A percentile compares a stretch with the other conserved stretches of the same genome.
These are phyloP conservation scores for Platerodrilus igneus DNA, from an alignment of 2,888 invertebrate genomes.

Conservation along the genomic window DNA sequence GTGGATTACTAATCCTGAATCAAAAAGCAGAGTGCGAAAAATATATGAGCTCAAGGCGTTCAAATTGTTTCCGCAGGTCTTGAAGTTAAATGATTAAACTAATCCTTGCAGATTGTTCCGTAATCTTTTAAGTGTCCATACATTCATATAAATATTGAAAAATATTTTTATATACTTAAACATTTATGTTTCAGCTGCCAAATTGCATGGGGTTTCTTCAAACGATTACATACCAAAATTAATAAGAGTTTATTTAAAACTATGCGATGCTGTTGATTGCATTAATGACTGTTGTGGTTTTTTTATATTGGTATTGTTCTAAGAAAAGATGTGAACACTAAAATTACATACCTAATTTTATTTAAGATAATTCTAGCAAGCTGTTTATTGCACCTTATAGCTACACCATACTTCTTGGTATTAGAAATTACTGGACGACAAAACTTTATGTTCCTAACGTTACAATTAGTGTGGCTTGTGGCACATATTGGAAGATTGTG, in stretches of 20 bases:
- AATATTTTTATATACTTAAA: not conserved
- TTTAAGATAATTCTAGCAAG: constrained; percentile 46
- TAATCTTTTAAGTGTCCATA: no score
- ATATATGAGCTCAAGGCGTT: no score
- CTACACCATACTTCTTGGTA: constrained; percentile 55
- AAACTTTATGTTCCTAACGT: constrained; percentile 44
- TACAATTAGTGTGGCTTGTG: constrained; percentile 51
- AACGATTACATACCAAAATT: constrained; percentile 11
- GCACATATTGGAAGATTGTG: constrained; percentile 50
- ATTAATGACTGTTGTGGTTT: constrained; percentile 15
- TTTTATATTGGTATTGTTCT: constrained; percentile 14
- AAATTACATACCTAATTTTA: no score
- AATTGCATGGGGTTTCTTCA: constrained; percentile 4
- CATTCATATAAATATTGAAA: no score
- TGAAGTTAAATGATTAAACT: no score
- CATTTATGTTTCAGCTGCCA: constrained; percentile 2
- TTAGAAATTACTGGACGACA: constrained; percentile 46
- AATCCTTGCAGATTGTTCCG: no score
- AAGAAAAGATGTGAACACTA: no score
- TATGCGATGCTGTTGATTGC: constrained; percentile 13
- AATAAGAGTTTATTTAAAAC: constrained; percentile 11
- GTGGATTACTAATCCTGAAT: no score
- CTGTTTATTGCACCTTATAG: constrained; percentile 53
- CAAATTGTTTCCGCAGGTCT: no score
- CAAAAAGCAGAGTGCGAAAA: no score